A percentile compares a stretch with the other conserved stretches of the same genome.
Conservation (phyloP, 2,113 vertebrate species). For the Maccullochella peelii region DNA sequence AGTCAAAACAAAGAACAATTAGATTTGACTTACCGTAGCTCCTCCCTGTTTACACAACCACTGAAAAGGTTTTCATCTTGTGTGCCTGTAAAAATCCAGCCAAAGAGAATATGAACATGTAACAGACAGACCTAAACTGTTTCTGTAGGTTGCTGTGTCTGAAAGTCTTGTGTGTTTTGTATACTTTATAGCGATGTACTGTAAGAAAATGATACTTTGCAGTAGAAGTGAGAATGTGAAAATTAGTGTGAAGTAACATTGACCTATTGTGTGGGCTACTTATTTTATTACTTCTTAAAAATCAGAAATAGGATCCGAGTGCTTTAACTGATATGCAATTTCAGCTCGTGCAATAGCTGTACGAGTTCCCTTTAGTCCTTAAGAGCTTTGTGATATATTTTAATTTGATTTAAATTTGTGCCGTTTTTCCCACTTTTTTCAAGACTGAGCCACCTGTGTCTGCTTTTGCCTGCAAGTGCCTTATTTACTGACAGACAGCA, state of each 20-base stretch:
- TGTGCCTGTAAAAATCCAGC: background rate
- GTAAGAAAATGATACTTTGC: background rate
- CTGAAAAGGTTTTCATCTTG: background rate
- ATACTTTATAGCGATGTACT: slow-evolving; percentile 1
- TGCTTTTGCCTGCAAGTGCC: slow-evolving; percentile 14
- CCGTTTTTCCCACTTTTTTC: background rate
- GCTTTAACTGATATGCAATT: background rate
- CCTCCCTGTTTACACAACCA: background rate
- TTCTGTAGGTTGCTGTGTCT: background rate
- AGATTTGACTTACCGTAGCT: background rate
- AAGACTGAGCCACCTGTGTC: background rate
- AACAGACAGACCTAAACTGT: background rate
- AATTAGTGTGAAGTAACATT: background rate
- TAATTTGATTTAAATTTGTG: background rate
- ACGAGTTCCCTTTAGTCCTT: background rate
- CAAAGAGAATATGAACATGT: slow-evolving; percentile 26
- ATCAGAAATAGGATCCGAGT: background rate
- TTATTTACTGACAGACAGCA: slow-evolving; percentile 14
- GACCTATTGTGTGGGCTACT: slow-evolving; percentile 23
- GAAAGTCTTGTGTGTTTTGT: background rate
- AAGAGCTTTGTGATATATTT: slow-evolving; percentile 6
- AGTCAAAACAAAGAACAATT: background rate
- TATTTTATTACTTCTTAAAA: background rate
- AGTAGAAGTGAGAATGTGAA: slow-evolving; percentile 28
- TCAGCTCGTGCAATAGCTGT: background rate